Evolutionary conservation across 2,113 vertebrate species (phyloP).

Genomic region (Zosterops hypoxanthus): DNA sequence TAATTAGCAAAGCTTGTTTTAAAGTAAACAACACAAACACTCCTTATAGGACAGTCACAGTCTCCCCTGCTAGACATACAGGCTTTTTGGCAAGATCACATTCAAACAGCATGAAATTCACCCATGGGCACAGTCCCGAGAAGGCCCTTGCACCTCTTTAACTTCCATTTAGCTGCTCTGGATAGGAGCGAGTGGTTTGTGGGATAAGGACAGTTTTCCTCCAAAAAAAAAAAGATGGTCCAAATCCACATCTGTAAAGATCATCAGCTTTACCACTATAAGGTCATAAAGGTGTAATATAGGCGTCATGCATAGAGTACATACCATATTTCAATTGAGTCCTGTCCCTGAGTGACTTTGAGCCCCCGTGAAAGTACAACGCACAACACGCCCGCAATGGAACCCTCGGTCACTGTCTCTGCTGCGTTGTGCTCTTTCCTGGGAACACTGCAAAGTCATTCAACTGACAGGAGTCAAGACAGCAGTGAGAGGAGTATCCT

Average conservation of each 20-base stretch:
- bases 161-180: slow-evolving; percentile 1
- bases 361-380: neutral
- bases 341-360: slow-evolving; percentile 40
- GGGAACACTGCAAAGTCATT: neutral
- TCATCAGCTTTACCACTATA: slow-evolving; percentile 22
- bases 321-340: neutral
- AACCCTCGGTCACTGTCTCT: neutral
- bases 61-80: slow-evolving; percentile 40
- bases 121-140: neutral
- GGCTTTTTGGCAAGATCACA: slow-evolving; percentile 56
- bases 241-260: slow-evolving; percentile 30
- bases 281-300: slow-evolving; percentile 42
- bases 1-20: slow-evolving; percentile 69
- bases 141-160: neutral
- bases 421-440: neutral
- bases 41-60: slow-evolving; percentile 53
- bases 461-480: slow-evolving; percentile 44
- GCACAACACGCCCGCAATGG: neutral
- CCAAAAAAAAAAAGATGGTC: neutral
- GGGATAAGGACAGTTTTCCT: slow-evolving; percentile 6
- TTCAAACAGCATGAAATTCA: slow-evolving; percentile 43
- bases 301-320: slow-evolving; percentile 48
- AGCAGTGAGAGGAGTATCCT: slow-evolving; percentile 34
- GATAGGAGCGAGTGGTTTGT: neutral
- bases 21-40: slow-evolving; percentile 61